Conservation (phyloP, 2,888 invertebrate genomes). For the Eilema depressum region DNA sequence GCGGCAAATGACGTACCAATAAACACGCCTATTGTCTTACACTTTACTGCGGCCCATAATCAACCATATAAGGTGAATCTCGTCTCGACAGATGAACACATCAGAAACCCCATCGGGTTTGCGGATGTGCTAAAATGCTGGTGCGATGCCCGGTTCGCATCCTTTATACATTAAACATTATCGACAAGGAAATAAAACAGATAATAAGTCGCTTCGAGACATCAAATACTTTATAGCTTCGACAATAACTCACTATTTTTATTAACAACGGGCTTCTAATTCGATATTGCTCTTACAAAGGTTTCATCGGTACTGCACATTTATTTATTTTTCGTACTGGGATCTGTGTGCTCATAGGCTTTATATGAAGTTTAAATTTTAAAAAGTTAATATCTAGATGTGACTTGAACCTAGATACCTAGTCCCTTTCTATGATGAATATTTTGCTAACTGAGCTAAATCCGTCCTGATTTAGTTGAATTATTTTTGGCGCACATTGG, state of each 20-base stretch:
- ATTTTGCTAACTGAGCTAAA: too few relatives aligned
- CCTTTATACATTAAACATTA: constrained; percentile 52
- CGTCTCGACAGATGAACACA: constrained; percentile 27
- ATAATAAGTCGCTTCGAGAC: constrained; percentile 38
- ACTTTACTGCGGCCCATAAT: constrained; percentile 5
- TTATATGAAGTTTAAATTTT: background rate
- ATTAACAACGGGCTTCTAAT: constrained; percentile 9
- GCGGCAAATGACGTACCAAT: background rate
- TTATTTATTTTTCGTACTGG: background rate
- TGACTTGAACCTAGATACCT: too few relatives aligned
- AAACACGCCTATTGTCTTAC: constrained; percentile 2
- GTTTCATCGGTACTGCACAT: background rate
- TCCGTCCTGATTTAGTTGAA: too few relatives aligned
- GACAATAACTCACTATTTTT: constrained; percentile 14
- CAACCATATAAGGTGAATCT: constrained; percentile 18
- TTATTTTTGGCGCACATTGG: too few relatives aligned
- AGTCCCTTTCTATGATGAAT: too few relatives aligned
- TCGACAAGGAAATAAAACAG: constrained; percentile 49
- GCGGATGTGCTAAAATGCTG: constrained; percentile 47
- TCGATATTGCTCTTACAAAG: constrained; percentile 2
- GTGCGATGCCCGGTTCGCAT: constrained; percentile 43
- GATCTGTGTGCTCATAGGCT: background rate
- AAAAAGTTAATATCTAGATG: background rate
- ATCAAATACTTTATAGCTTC: constrained; percentile 19
- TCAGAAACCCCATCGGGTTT: constrained; percentile 42